Conservation (phyloP, 2,113 vertebrate species). For the Macquaria ambigua region DNA sequence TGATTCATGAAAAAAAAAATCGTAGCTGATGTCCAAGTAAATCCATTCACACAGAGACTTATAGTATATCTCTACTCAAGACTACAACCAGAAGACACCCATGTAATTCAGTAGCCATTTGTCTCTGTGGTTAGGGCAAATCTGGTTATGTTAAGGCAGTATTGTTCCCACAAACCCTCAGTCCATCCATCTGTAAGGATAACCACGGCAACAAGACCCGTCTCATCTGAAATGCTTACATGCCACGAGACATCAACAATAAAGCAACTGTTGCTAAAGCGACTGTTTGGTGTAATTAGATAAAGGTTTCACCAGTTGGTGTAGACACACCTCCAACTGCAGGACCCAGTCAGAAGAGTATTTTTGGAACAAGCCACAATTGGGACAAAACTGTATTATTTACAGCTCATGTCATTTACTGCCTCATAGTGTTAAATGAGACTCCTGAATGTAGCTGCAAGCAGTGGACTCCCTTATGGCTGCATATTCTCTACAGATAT, state of each 20-base stretch:
- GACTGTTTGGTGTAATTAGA: constrained; percentile 28
- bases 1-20: background rate
- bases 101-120: constrained; percentile 6
- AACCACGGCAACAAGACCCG: constrained; percentile 29
- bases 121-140: background rate
- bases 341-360: constrained; percentile 3
- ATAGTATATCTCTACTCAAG: background rate
- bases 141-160: background rate
- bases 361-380: constrained; percentile 30
- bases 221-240: constrained; percentile 29
- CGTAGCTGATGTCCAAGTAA: background rate
- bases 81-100: background rate
- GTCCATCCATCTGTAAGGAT: constrained; percentile 10
- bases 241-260: constrained; percentile 16
- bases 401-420: constrained; percentile 26
- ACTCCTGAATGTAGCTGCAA: background rate
- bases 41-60: constrained; percentile 11
- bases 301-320: constrained; percentile 24
- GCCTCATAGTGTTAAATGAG: constrained; percentile 8
- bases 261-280: constrained; percentile 23
- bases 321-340: constrained; percentile 8
- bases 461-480: background rate
- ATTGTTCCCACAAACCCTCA: constrained; percentile 15
- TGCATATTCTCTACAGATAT: background rate
- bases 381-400: constrained; percentile 30